Conservation (phyloP, 2,888 invertebrate genomes). For the Erebia palarica region DNA sequence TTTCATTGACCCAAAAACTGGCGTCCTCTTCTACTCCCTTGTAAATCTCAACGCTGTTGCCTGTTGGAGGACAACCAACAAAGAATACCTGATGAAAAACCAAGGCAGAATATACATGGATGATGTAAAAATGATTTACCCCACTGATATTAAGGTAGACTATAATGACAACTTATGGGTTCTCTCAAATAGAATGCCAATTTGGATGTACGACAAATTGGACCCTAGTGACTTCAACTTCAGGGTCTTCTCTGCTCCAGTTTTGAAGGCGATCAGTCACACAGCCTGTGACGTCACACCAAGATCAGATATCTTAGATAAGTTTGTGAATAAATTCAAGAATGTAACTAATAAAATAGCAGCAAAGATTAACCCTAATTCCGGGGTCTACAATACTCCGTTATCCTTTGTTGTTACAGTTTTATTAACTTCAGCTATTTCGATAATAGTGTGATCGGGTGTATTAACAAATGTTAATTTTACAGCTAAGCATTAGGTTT, state of each 20-base stretch:
- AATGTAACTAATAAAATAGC: slow-evolving; percentile 67
- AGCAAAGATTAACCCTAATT: slow-evolving; percentile 55
- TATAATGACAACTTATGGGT: slow-evolving; percentile 88
- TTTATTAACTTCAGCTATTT: slow-evolving; percentile 25
- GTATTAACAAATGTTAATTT: slow-evolving; percentile 17
- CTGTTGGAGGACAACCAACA: slow-evolving; percentile 89
- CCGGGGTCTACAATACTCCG: slow-evolving; percentile 46
- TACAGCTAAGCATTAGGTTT: background rate
- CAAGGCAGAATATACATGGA: slow-evolving; percentile 88
- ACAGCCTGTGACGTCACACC: slow-evolving; percentile 86
- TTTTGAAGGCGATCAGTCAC: slow-evolving; percentile 86
- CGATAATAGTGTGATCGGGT: slow-evolving; percentile 22
- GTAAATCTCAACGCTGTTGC: slow-evolving; percentile 89
- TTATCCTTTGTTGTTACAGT: slow-evolving; percentile 47
- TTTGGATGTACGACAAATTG: slow-evolving; percentile 86
- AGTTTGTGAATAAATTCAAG: slow-evolving; percentile 76
- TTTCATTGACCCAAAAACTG: slow-evolving; percentile 86
- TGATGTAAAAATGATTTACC: slow-evolving; percentile 87
- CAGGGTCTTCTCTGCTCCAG: slow-evolving; percentile 86
- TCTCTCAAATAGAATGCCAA: slow-evolving; percentile 87
- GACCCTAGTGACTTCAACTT: slow-evolving; percentile 86
- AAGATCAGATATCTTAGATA: slow-evolving; percentile 80
- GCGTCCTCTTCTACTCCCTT: slow-evolving; percentile 88
- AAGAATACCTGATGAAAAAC: slow-evolving; percentile 85
- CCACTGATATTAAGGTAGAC: slow-evolving; percentile 90